Evolutionary conservation across 2,888 invertebrate genomes (phyloP).

Genomic region (Drosophila mulleri): DNA sequence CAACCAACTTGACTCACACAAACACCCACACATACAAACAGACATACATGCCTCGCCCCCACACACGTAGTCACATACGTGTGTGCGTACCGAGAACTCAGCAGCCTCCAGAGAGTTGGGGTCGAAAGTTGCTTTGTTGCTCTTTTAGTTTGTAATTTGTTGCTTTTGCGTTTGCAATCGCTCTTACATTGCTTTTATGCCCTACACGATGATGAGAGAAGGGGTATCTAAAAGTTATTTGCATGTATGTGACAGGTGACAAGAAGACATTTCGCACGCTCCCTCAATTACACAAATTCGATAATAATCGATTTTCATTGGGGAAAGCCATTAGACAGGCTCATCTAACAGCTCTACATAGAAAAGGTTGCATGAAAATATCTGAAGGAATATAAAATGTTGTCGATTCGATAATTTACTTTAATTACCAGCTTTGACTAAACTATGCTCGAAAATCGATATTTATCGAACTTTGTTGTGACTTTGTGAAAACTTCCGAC

Average conservation of each 20-base stretch:
- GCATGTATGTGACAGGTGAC: background rate
- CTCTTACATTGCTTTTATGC: conserved; percentile 38
- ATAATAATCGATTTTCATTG: background rate
- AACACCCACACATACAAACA: too few species aligned
- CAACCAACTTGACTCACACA: conserved; percentile 40
- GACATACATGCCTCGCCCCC: background rate
- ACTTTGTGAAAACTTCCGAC: too few species aligned
- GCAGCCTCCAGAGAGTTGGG: conserved; percentile 34
- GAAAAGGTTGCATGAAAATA: background rate
- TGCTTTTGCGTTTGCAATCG: conserved; percentile 34
- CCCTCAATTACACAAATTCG: background rate
- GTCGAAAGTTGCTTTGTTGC: conserved; percentile 22
- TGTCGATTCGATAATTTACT: background rate
- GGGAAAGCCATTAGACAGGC: background rate
- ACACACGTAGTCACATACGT: background rate
- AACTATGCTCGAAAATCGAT: too few species aligned
- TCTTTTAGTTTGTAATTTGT: conserved; percentile 47
- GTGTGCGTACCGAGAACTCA: conserved; percentile 12
- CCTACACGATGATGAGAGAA: background rate
- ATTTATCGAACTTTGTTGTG: too few species aligned
- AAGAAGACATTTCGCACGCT: background rate
- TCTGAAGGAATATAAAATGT: background rate
- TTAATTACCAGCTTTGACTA: background rate
- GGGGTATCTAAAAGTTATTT: background rate
- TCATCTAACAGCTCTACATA: background rate